A percentile compares a stretch with the other conserved stretches of the same genome.
phyloP scores from a whole-genome alignment of 2,113 vertebrate genomes.

The Gymnobelideus leadbeateri region DNA sequence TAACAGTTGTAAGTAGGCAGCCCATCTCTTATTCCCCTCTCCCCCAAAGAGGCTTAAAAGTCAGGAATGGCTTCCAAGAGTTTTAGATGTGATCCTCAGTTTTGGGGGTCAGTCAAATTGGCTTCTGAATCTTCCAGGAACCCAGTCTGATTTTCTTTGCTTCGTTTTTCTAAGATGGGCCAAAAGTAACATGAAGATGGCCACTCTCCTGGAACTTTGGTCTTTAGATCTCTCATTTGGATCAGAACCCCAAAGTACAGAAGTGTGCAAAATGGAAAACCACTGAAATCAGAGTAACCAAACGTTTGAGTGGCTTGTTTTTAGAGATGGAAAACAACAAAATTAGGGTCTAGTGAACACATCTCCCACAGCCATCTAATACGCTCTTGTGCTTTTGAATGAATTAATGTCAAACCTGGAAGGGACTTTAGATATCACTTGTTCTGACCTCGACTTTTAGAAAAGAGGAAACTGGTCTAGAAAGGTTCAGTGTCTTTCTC shows the following conservation, averaged over 20 bases:
- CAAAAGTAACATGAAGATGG: conserved; percentile 25
- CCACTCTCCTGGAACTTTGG: not conserved
- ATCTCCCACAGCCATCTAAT: conserved; percentile 6
- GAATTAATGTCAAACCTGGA: not conserved
- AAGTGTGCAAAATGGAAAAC: not conserved
- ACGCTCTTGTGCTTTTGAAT: not conserved
- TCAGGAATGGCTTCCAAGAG: not conserved
- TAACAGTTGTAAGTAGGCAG: not conserved
- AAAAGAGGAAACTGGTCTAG: not conserved
- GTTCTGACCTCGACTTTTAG: too few species aligned
- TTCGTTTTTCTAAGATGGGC: conserved; percentile 5
- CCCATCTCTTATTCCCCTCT: not conserved
- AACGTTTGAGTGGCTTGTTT: not conserved
- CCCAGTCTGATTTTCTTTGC: not conserved
- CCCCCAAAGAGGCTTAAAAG: conserved; percentile 12
- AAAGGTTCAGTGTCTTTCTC: not conserved
- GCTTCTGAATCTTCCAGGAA: conserved; percentile 16
- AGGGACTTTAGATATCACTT: not conserved
- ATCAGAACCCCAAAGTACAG: not conserved
- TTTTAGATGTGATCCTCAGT: not conserved
- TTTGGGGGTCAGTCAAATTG: conserved; percentile 26
- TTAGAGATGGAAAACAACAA: not conserved
- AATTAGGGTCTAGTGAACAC: not conserved
- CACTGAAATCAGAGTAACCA: not conserved
- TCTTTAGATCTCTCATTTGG: not conserved